These are phyloP conservation scores for Pandion haliaetus DNA, from an alignment of 2,113 vertebrate species.

Conservation along the genomic window DNA sequence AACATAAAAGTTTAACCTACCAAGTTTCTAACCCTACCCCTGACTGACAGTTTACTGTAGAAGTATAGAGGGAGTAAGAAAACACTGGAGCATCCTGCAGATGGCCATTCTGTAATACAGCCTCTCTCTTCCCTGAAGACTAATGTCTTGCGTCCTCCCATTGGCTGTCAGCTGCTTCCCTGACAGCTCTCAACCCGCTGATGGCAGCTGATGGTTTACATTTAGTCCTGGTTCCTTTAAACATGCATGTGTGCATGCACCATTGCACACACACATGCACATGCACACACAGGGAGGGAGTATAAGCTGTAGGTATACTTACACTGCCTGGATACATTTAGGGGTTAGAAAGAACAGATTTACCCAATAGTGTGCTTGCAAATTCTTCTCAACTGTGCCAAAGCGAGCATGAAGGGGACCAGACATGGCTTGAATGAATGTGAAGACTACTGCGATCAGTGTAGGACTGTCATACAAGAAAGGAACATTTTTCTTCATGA, in stretches of 20 bases:
- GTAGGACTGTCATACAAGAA: not conserved
- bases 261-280: no score
- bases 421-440: not conserved
- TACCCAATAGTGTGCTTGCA: not conserved
- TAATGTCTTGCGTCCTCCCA: not conserved
- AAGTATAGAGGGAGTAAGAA: not conserved
- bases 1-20: not conserved
- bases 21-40: not conserved
- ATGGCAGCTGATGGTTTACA: not conserved
- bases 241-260: rapidly evolving
- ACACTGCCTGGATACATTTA: not conserved
- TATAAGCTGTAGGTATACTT: not conserved
- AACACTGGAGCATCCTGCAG: not conserved
- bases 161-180: not conserved
- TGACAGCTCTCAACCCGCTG: not conserved
- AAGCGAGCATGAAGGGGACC: not conserved
- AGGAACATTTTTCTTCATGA: not conserved
- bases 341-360: not conserved
- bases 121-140: not conserved
- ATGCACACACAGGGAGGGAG: not conserved
- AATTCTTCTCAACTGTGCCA: not conserved
- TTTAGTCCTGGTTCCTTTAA: not conserved
- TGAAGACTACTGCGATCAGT: not conserved
- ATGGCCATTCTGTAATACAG: not conserved
- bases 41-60: not conserved